A percentile compares a stretch with the other conserved stretches of the same genome.
Evolutionary conservation across 2,113 vertebrate genomes (phyloP).

Genomic region (Megaptera novaeangliae): DNA sequence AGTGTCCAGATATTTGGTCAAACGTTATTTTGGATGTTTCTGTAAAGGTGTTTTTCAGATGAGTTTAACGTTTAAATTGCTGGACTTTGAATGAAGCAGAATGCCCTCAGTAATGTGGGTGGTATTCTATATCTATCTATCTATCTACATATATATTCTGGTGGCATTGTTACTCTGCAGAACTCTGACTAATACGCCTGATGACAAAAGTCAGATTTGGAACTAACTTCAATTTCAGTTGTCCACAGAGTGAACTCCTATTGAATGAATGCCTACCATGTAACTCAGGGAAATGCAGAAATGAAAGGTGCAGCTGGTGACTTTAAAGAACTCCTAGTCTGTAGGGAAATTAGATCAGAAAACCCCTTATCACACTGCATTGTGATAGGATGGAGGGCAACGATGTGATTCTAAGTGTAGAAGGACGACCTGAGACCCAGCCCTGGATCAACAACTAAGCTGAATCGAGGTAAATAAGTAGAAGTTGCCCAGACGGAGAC

Average conservation of each 20-base stretch:
- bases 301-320: neutral
- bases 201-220: neutral
- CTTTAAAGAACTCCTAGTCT: neutral
- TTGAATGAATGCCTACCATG: neutral
- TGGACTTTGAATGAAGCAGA: neutral
- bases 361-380: too few relatives aligned
- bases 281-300: neutral
- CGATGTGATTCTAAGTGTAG: fast-evolving
- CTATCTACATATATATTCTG: too few relatives aligned
- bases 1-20: neutral
- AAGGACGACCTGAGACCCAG: fast-evolving
- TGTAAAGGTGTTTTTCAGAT: neutral
- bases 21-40: neutral
- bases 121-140: neutral
- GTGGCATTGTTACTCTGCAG: neutral
- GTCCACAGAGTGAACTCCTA: neutral
- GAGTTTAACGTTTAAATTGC: neutral
- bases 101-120: neutral
- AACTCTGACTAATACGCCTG: neutral
- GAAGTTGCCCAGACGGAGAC: neutral
- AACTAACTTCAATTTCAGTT: neutral
- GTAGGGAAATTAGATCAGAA: neutral
- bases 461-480: neutral
- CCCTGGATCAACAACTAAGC: neutral
- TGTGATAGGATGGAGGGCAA: fast-evolving